Percentiles rank a stretch among this genome's conserved stretches.
Conservation (phyloP, 2,888 invertebrate genomes). For the Margaritifera margaritifera region DNA sequence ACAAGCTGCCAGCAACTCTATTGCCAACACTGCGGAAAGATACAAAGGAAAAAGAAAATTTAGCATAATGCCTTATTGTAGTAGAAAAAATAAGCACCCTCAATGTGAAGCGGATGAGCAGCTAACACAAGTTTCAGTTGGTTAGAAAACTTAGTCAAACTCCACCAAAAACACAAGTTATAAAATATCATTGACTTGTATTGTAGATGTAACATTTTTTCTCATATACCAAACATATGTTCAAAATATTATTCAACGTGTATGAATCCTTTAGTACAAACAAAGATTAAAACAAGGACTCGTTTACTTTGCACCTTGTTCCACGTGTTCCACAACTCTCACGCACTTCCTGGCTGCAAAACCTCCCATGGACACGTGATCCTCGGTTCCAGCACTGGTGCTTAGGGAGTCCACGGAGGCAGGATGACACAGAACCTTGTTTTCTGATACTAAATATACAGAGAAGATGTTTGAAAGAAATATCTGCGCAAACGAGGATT, state of each 20-base stretch:
- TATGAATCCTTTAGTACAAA: too few relatives aligned
- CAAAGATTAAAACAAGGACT: too few relatives aligned
- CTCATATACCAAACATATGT: too few relatives aligned
- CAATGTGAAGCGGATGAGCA: background rate
- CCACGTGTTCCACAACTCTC: conserved; percentile 75
- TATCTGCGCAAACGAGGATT: too few relatives aligned
- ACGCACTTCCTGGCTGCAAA: conserved; percentile 80
- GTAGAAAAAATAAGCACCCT: background rate
- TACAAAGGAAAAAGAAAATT: background rate
- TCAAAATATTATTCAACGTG: too few relatives aligned
- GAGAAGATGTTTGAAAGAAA: too few relatives aligned
- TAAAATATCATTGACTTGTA: too few relatives aligned
- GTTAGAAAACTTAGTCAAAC: too few relatives aligned
- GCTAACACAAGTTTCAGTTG: too few relatives aligned
- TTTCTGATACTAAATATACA: conserved; percentile 77
- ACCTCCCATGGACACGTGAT: conserved; percentile 83
- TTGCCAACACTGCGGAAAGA: conserved; percentile 76
- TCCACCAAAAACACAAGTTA: too few relatives aligned
- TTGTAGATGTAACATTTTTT: too few relatives aligned
- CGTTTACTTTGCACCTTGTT: conserved; percentile 69
- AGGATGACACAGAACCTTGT: conserved; percentile 81
- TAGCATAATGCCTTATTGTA: background rate
- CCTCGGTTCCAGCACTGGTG: conserved; percentile 81
- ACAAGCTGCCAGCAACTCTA: conserved; percentile 80
- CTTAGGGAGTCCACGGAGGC: conserved; percentile 80